A percentile compares a stretch with the other conserved stretches of the same genome.
phyloP scores from a whole-genome alignment of 30 jellyfish, hydroid and myxozoan species.

The Sanderia malayensis region DNA sequence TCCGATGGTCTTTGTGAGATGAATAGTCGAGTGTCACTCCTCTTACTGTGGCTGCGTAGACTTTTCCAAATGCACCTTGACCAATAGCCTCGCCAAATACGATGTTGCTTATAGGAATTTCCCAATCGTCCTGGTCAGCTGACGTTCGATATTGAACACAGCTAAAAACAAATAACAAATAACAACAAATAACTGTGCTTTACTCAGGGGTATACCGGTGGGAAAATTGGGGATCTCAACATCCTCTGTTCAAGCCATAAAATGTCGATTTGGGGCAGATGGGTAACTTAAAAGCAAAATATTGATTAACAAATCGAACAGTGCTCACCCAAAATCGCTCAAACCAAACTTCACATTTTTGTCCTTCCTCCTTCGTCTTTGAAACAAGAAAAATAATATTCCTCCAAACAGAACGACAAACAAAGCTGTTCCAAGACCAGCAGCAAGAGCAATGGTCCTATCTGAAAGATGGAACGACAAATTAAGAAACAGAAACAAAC shows the following conservation, averaged over 20 bases:
- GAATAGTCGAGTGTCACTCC: constrained; percentile 21
- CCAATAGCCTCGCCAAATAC: constrained; percentile 69
- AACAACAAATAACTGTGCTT: no score
- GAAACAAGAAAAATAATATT: background rate
- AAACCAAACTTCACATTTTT: background rate
- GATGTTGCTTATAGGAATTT: constrained; percentile 54
- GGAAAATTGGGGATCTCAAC: no score
- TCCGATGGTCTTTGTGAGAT: constrained; percentile 3
- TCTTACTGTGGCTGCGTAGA: constrained; percentile 58
- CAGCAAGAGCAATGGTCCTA: constrained; percentile 6
- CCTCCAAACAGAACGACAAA: background rate
- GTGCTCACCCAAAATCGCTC: no score
- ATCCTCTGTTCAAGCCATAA: no score
- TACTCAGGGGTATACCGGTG: no score
- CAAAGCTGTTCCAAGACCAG: constrained; percentile 13
- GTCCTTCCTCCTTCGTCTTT: constrained; percentile 8
- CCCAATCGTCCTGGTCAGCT: constrained; percentile 96
- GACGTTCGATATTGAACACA: no score
- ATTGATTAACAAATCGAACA: no score
- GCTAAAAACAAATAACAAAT: no score
- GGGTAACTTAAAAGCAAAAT: no score
- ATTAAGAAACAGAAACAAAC: no score
- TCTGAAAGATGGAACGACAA: background rate
- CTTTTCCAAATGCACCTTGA: constrained; percentile 97
- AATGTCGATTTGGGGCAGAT: no score